Conservation (phyloP, 37 sponge, comb jelly and placozoan species). For the Petrosia ficiformis region DNA sequence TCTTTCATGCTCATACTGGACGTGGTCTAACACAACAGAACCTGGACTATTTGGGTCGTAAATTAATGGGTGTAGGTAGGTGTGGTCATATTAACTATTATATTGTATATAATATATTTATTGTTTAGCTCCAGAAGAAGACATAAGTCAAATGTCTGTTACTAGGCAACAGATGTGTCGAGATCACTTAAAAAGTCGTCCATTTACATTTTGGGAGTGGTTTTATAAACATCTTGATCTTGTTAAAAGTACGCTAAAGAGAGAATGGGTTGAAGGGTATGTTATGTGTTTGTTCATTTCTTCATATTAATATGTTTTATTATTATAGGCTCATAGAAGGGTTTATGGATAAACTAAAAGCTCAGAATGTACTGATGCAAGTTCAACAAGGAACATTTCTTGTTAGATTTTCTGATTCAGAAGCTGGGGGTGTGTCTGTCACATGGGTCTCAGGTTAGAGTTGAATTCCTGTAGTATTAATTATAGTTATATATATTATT, state of each 20-base stretch:
- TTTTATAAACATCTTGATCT: constrained; percentile 91
- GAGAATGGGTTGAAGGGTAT: constrained; percentile 83
- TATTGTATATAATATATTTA: neutral
- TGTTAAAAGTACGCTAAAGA: constrained; percentile 77
- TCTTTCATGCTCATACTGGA: constrained; percentile 68
- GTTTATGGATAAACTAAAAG: constrained; percentile 83
- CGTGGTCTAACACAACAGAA: constrained; percentile 75
- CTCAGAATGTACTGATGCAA: constrained; percentile 65
- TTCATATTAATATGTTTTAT: neutral
- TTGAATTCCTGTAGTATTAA: neutral
- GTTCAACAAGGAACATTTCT: constrained; percentile 82
- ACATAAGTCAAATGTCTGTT: constrained; percentile 18
- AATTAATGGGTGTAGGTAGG: constrained; percentile 59
- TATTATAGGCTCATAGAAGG: constrained; percentile 74
- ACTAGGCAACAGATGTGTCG: constrained; percentile 58
- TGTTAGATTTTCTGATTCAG: constrained; percentile 81
- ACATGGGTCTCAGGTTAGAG: constrained; percentile 70
- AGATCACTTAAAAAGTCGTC: constrained; percentile 60
- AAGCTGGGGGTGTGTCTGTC: constrained; percentile 75
- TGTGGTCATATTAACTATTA: neutral
- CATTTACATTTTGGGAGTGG: constrained; percentile 99
- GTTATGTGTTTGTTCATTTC: neutral
- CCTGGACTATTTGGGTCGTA: constrained; percentile 77
- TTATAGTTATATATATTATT: neutral
- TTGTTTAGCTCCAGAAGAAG: constrained; percentile 40